Percentiles rank a stretch among this genome's conserved stretches.
phyloP scores from a whole-genome alignment of 2,797 vertebrate species.

The Hipposideros larvatus region DNA sequence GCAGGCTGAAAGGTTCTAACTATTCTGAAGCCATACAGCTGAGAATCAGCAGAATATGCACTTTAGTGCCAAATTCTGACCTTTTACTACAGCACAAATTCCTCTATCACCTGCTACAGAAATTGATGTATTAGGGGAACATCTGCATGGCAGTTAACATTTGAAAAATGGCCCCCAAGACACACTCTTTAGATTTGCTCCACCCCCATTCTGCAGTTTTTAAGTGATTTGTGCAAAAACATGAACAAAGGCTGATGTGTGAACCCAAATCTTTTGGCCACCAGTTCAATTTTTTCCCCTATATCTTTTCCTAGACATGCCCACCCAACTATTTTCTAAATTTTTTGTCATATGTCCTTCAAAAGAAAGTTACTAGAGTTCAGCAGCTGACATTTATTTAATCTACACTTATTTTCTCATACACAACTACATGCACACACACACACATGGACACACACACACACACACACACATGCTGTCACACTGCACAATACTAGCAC shows the following conservation, averaged over 20 bases:
- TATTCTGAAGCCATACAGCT: neutral
- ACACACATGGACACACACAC: neutral
- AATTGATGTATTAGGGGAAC: neutral
- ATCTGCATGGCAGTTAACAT: neutral
- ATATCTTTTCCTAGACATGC: neutral
- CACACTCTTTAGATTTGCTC: neutral
- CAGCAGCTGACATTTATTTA: neutral
- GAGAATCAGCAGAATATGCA: neutral
- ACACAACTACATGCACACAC: neutral
- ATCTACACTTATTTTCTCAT: neutral
- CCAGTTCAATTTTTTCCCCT: neutral
- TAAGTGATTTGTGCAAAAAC: neutral
- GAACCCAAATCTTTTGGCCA: neutral
- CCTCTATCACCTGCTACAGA: neutral
- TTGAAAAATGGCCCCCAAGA: neutral
- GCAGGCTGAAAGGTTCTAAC: neutral
- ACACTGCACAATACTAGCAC: neutral
- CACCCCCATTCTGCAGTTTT: neutral
- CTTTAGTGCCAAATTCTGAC: neutral
- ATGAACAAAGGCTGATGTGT: neutral
- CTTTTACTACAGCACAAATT: neutral
- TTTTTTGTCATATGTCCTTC: neutral
- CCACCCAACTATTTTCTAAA: neutral
- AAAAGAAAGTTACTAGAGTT: neutral
- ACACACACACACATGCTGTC: neutral